Evolutionary conservation across 2,797 vertebrate genomes (phyloP), one percentile per base, ranked within the genome.

Genomic region (Pseudotriccus pelzelni): DNA sequence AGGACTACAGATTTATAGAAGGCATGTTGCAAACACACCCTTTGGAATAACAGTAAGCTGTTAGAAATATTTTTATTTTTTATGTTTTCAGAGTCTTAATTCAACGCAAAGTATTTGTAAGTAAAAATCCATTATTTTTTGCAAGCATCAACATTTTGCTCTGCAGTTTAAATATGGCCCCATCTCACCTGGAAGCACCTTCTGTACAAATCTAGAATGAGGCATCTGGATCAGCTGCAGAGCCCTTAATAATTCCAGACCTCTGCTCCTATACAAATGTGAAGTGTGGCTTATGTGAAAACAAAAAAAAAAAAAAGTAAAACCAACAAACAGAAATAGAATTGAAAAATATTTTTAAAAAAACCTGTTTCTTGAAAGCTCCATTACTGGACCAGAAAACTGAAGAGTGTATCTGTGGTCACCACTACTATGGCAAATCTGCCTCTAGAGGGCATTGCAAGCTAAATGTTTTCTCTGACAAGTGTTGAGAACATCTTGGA

Each of bases 401-500:
- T 2, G 2, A 60, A 39, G 50, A 53, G 19, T 2, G 0, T 5
- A 55, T 34, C 64, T 22, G 46, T 15, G 28, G 75, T 14, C 84
- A 68, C 52, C 37, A 44, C 27, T 82, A 9, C 47, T 84, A 77
- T 5, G 52, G 75, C 28, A 89, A 80, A 73, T 83, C 41, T 92
- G 58, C 94, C 96, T 96, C 92, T 96, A 96, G 96, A 97, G 96
- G 94, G 94, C 93, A 95, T 93, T 96, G 78, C 86, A 96, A 96
- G 94, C 87, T 85, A 93, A 97, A 90, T 78, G 82, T 94, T 97
- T 77, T 60, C 46, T 23, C 30, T 28, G 22, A 8, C 18, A 52
- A 87, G 43, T 5, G 46, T 44, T 43, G 68, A 55, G 88, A 90
- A 59, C 43, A 37, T 68, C 68, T 80, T 90, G 94, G 81, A 58